A percentile compares a stretch with the other conserved stretches of the same genome.
These are phyloP conservation scores for Cossypha heuglini DNA, from an alignment of 2,797 vertebrate genomes.

Conservation along the genomic window DNA sequence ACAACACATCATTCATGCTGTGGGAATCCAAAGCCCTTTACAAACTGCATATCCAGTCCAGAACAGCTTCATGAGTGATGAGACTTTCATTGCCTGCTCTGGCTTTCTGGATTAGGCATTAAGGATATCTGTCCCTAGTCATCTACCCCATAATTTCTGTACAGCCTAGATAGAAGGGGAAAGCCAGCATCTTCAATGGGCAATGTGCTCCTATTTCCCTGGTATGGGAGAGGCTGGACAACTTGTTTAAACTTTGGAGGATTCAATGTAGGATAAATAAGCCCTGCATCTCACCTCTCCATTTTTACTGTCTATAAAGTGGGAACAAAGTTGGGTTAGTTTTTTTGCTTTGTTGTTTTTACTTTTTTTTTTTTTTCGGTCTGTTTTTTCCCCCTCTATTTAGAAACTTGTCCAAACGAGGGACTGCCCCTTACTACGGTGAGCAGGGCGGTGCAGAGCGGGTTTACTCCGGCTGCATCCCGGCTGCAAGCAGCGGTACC, in stretches of 20 bases:
- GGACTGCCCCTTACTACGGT: fast-evolving
- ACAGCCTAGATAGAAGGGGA: background rate
- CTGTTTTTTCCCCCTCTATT: background rate
- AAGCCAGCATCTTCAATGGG: background rate
- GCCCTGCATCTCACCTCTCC: background rate
- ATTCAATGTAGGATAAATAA: background rate
- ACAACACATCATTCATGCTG: background rate
- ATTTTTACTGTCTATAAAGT: background rate
- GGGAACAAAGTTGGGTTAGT: background rate
- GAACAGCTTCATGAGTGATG: background rate
- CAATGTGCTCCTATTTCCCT: background rate
- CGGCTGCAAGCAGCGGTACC: background rate
- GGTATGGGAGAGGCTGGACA: background rate
- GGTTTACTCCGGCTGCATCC: background rate
- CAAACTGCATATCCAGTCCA: background rate
- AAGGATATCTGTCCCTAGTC: background rate
- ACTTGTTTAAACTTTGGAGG: background rate
- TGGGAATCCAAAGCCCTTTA: background rate
- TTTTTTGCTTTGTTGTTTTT: too few relatives aligned
- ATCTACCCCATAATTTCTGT: background rate
- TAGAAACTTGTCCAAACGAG: background rate
- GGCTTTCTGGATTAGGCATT: background rate
- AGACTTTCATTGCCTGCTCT: background rate
- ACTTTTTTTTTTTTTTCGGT: background rate
- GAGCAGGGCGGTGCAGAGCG: fast-evolving